These are phyloP conservation scores for Formica exsecta DNA, from an alignment of 1,140 invertebrate genomes.

Conservation along the genomic window DNA sequence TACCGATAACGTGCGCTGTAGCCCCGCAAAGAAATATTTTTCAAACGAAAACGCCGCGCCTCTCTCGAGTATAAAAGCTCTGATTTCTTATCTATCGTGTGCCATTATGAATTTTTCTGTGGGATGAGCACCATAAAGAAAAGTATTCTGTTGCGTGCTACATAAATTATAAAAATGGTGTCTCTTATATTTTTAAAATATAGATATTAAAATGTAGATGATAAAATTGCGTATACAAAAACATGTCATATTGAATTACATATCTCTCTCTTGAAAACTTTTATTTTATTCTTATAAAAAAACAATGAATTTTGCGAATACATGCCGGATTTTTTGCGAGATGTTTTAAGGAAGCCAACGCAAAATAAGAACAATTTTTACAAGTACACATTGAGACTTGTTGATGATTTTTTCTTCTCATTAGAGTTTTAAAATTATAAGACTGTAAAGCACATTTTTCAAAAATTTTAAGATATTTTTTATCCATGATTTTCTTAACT, in stretches of 20 bases:
- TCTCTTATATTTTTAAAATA: neutral
- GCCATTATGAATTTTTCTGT: conserved; percentile 51
- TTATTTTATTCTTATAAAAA: conserved; percentile 1
- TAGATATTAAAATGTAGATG: neutral
- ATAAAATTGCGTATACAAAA: neutral
- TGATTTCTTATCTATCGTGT: conserved; percentile 54
- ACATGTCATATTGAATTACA: neutral
- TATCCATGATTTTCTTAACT: neutral
- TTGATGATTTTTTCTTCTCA: too few relatives aligned
- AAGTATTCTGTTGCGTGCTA: conserved; percentile 29
- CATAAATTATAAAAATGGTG: conserved; percentile 33
- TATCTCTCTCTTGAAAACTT: neutral
- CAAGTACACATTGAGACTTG: too few relatives aligned
- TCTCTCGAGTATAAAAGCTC: conserved; percentile 28
- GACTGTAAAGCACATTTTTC: neutral
- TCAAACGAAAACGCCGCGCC: conserved; percentile 42
- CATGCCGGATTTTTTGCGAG: neutral
- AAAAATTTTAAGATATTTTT: neutral
- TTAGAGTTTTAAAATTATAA: neutral
- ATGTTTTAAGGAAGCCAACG: neutral
- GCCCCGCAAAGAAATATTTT: conserved; percentile 61
- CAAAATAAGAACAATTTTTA: too few relatives aligned
- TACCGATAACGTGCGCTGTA: conserved; percentile 31
- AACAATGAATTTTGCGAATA: neutral
- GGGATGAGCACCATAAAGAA: conserved; percentile 17